A percentile compares a stretch with the other conserved stretches of the same genome.
These are phyloP conservation scores for Sebastes oblongus DNA, from an alignment of 2,797 vertebrate genomes.

Conservation along the genomic window DNA sequence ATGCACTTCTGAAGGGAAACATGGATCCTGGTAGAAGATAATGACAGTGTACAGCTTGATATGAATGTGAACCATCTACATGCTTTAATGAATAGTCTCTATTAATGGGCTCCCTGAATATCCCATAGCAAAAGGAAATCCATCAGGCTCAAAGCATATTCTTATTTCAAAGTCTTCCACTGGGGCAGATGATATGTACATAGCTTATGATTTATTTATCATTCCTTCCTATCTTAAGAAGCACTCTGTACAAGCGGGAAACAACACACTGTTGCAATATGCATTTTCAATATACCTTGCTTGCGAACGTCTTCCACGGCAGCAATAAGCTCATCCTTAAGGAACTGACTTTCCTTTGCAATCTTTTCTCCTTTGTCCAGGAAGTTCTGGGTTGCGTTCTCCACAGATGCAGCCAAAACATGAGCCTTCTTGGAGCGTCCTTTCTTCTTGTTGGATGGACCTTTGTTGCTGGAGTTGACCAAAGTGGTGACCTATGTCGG, in stretches of 20 bases:
- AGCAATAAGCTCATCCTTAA: slow-evolving; percentile 95
- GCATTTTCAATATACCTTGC: slow-evolving; percentile 86
- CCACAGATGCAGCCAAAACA: slow-evolving; percentile 96
- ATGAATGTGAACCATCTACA: slow-evolving; percentile 19
- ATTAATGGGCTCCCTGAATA: slow-evolving; percentile 35
- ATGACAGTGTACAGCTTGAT: neutral
- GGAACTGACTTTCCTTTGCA: slow-evolving; percentile 97
- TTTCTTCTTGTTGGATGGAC: slow-evolving; percentile 98
- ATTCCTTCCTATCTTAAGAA: slow-evolving; percentile 40
- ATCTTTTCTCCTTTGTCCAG: slow-evolving; percentile 99
- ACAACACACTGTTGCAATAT: slow-evolving; percentile 38
- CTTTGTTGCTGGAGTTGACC: slow-evolving; percentile 98
- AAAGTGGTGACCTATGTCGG: slow-evolving; percentile 92
- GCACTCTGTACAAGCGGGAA: slow-evolving; percentile 28
- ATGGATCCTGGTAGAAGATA: neutral
- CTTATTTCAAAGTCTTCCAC: slow-evolving; percentile 47
- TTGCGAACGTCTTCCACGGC: slow-evolving; percentile 99
- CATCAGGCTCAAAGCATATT: slow-evolving; percentile 35
- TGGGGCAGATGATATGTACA: slow-evolving; percentile 56
- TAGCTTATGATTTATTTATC: slow-evolving; percentile 65
- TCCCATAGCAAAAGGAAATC: slow-evolving; percentile 8
- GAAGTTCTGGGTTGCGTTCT: slow-evolving; percentile 97
- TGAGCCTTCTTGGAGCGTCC: slow-evolving; percentile 99
- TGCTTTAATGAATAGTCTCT: slow-evolving; percentile 36
- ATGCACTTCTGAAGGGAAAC: neutral